Conservation (phyloP, 2,888 invertebrate genomes). For the Cyclophora albipunctata region DNA sequence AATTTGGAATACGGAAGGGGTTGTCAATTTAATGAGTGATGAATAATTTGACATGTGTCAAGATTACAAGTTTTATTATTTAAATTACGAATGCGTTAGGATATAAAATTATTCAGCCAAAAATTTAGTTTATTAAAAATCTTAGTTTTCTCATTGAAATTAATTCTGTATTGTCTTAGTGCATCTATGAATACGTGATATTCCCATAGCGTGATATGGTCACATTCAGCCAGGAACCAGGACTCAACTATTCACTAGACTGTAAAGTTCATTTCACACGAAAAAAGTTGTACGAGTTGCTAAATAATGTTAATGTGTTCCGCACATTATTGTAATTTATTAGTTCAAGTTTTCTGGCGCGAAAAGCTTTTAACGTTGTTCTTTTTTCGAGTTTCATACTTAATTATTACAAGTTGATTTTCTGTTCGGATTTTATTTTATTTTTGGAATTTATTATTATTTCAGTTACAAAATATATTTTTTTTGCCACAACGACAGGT, state of each 20-base stretch:
- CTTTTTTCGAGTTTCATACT: no score
- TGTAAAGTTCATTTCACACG: constrained; percentile 51
- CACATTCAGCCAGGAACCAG: constrained; percentile 1
- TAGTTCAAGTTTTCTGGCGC: no score
- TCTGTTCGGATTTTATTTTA: no score
- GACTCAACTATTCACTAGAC: constrained; percentile 44
- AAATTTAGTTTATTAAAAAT: not conserved
- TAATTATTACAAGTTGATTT: no score
- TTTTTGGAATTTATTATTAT: no score
- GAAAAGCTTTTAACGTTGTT: no score
- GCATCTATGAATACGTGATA: no score
- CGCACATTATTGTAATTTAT: not conserved
- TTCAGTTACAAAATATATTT: no score
- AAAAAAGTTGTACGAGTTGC: constrained; percentile 18
- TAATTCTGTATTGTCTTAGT: no score
- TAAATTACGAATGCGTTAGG: not conserved
- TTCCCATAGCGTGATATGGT: no score
- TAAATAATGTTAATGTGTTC: not conserved
- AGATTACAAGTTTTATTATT: not conserved
- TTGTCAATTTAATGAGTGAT: not conserved
- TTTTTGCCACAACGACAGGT: no score
- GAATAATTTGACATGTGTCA: no score
- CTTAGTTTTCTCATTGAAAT: not conserved
- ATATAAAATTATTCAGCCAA: not conserved
- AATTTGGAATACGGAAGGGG: constrained; percentile 7